Evolutionary conservation across 2,888 invertebrate species (phyloP).

Genomic region (Teinopalpus imperialis): DNA sequence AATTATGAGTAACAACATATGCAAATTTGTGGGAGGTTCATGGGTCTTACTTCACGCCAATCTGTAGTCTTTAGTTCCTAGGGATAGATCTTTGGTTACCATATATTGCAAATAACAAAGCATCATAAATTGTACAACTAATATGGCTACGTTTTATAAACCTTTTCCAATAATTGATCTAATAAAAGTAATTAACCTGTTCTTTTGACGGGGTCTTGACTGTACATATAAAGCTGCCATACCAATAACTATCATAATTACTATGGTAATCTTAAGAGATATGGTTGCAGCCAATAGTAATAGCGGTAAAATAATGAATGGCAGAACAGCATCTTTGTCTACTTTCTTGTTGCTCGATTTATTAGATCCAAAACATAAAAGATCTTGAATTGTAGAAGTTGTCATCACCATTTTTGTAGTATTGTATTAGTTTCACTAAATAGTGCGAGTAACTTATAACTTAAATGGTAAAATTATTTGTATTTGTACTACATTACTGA

Average conservation of each 20-base stretch:
- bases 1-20: too few relatives aligned
- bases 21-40: too few relatives aligned
- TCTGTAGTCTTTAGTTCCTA: too few relatives aligned
- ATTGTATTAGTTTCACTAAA: background rate
- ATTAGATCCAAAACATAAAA: constrained; percentile 47
- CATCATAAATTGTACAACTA: too few relatives aligned
- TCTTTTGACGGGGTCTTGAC: constrained; percentile 69
- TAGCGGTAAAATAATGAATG: constrained; percentile 65
- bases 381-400: constrained; percentile 56
- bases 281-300: constrained; percentile 58
- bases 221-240: constrained; percentile 70
- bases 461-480: too few relatives aligned
- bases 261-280: constrained; percentile 57
- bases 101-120: too few relatives aligned
- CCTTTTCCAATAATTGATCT: too few relatives aligned
- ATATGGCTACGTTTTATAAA: too few relatives aligned
- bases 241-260: constrained; percentile 62
- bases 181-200: constrained; percentile 47
- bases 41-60: too few relatives aligned
- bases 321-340: constrained; percentile 60
- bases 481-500: too few relatives aligned
- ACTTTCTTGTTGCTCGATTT: constrained; percentile 56
- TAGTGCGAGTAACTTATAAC: too few relatives aligned
- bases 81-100: too few relatives aligned
- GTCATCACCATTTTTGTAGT: constrained; percentile 45